Base-by-base conservation (phyloP, 1,140 invertebrate genomes). In the Eurytemora carolleeae region DNA sequence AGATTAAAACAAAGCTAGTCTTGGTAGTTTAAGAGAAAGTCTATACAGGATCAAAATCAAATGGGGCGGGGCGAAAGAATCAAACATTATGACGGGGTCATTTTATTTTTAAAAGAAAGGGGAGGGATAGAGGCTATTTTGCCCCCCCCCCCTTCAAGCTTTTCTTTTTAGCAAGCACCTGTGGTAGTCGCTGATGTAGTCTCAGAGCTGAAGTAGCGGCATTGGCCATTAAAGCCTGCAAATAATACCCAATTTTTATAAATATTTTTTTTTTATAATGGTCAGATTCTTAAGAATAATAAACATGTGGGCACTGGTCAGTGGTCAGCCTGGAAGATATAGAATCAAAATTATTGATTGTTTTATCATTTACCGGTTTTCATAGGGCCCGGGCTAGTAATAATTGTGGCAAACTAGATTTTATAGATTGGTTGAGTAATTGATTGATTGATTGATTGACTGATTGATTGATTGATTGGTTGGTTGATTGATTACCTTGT, bases 121-220 rank as follows among this genome's bases (percentile, higher is more conserved):
- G n/a, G n/a, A n/a, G n/a, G n/a, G n/a, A n/a, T n/a, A n/a, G n/a
- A n/a, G n/a, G n/a, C n/a, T n/a, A n/a, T n/a, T n/a, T n/a, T n/a
- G n/a, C n/a, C n/a, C n/a, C n/a, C n/a, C n/a, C n/a, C n/a, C n/a
- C n/a, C n/a, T n/a, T n/a, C n/a, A n/a, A n/a, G n/a, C n/a, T n/a
- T n/a, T n/a, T n/a, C n/a, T n/a, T n/a, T n/a, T n/a, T n/a, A n/a
- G n/a, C n/a, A n/a, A n/a, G n/a, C n/a, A n/a, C n/a, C n/a, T n/a
- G n/a, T n/a, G n/a, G n/a, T n/a, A n/a, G 31, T 63, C 93, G 79
- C 72, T 97, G 93, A 73, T 97, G 91, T 60, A 98, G 76, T 59
- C 93, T 77, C 26, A 98, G 74, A 2, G 92, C 90, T 69, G 87
- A 94, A 2, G 87, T 92, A 2, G 90, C 91, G 22, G 88, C 89